Evolutionary conservation across 2,113 vertebrate species (phyloP).

Genomic region (Microtus pennsylvanicus): DNA sequence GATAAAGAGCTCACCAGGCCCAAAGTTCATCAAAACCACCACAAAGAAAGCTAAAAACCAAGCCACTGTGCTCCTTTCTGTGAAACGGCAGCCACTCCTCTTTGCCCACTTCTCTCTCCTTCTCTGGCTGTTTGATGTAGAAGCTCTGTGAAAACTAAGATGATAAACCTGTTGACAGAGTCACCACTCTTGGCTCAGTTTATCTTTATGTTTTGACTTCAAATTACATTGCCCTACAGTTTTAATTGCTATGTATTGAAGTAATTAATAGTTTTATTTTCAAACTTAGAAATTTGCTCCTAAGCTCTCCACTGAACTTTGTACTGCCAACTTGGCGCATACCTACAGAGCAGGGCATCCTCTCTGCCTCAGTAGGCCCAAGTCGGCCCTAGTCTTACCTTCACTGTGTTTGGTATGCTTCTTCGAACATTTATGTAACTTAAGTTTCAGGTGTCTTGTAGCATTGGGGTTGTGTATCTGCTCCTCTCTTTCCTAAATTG

Average conservation of each 20-base stretch:
- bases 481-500: background rate
- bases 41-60: background rate
- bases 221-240: background rate
- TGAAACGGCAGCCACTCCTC: background rate
- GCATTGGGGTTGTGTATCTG: background rate
- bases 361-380: background rate
- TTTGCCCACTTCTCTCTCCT: background rate
- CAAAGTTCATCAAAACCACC: background rate
- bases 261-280: background rate
- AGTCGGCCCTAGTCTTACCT: background rate
- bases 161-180: background rate
- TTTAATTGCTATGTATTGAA: constrained; percentile 18
- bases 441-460: background rate
- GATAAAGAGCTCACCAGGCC: background rate
- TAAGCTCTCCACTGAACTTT: background rate
- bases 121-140: background rate
- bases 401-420: background rate
- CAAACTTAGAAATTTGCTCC: background rate
- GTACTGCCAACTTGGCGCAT: background rate
- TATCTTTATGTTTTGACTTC: constrained; percentile 10
- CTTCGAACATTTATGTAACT: background rate
- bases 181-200: background rate
- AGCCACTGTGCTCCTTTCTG: background rate
- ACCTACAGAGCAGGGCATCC: background rate
- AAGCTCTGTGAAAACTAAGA: background rate